These are phyloP conservation scores for Rhagophthalmus giganteus DNA, from an alignment of 2,888 invertebrate genomes.

Conservation along the genomic window DNA sequence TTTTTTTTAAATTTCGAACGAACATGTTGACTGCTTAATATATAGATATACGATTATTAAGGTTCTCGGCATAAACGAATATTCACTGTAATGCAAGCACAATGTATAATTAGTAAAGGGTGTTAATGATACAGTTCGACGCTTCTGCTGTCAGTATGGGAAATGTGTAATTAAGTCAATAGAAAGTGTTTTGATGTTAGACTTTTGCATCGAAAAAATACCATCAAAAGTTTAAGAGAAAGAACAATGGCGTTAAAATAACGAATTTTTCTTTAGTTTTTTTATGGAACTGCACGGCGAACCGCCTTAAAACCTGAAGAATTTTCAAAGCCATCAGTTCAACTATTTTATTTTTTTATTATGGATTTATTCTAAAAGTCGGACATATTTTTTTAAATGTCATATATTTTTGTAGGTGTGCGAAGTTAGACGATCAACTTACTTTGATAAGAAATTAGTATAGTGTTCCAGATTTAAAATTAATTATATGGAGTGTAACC, in stretches of 20 bases:
- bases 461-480: no score
- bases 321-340: no score
- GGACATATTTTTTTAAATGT: no score
- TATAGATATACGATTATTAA: neutral
- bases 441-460: no score
- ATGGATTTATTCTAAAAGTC: no score
- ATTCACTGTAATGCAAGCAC: neutral
- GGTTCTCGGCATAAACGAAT: constrained; percentile 10
- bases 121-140: constrained; percentile 29
- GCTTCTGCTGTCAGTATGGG: constrained; percentile 19
- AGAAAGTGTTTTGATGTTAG: constrained; percentile 3
- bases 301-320: no score
- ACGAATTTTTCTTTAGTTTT: no score
- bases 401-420: no score
- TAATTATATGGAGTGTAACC: no score
- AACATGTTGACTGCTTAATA: constrained; percentile 12
- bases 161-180: constrained; percentile 16
- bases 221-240: neutral
- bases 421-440: no score
- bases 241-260: neutral
- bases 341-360: no score
- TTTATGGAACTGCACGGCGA: no score
- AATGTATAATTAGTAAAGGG: constrained; percentile 25
- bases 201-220: neutral
- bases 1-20: constrained; percentile 1